Evolutionary conservation across 2,888 invertebrate genomes (phyloP).

Genomic region (Vesta saturnalis): DNA sequence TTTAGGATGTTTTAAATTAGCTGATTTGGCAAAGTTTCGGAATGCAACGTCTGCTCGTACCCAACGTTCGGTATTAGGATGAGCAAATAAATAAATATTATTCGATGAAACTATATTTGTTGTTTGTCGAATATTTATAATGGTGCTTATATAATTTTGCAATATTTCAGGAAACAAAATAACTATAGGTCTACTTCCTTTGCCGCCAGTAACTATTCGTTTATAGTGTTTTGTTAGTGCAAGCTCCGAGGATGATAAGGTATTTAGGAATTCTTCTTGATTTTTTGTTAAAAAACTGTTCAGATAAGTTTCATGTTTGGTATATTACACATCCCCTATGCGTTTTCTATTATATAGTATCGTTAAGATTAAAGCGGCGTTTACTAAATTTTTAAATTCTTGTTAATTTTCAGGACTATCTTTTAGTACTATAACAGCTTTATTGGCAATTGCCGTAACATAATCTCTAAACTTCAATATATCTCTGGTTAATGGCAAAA

Average conservation of each 20-base stretch:
- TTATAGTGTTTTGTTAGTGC: conserved; percentile 18
- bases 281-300: conserved; percentile 16
- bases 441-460: conserved; percentile 12
- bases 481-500: conserved; percentile 27
- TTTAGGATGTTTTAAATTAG: conserved; percentile 21
- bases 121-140: conserved; percentile 28
- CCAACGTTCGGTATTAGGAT: conserved; percentile 10
- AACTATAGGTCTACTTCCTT: conserved; percentile 23
- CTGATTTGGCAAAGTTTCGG: conserved; percentile 20
- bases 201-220: conserved; percentile 29
- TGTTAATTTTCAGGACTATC: conserved; percentile 7
- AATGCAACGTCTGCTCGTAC: conserved; percentile 23
- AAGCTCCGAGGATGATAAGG: conserved; percentile 27
- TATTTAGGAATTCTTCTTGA: conserved; percentile 26
- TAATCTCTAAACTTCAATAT: conserved; percentile 32
- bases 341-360: conserved; percentile 34
- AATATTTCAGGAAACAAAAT: conserved; percentile 33
- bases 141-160: conserved; percentile 21
- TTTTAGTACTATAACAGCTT: conserved; percentile 12
- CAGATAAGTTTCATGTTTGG: conserved; percentile 20
- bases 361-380: conserved; percentile 23
- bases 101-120: conserved; percentile 20
- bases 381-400: conserved; percentile 18
- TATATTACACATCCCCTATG: conserved; percentile 28
- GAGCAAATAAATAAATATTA: conserved; percentile 34